Percentiles rank a stretch among this genome's conserved stretches.
Conservation (phyloP, 2,113 vertebrate genomes). For the Calidris pugnax region DNA sequence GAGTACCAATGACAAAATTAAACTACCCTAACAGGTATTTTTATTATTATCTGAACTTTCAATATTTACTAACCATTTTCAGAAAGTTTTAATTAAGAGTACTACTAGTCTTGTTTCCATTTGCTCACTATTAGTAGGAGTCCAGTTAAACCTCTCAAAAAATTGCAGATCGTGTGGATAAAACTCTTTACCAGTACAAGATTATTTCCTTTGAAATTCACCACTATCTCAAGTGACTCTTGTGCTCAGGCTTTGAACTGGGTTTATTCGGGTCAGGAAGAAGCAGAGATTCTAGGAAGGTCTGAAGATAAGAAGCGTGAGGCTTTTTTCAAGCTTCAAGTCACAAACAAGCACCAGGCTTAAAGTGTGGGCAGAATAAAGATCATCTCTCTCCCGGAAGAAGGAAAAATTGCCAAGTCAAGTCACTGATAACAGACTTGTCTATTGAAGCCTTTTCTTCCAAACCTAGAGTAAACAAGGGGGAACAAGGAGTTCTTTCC, state of each 20-base stretch:
- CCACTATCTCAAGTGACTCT: neutral
- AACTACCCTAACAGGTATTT: neutral
- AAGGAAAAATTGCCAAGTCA: neutral
- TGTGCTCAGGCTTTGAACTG: neutral
- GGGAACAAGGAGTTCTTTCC: neutral
- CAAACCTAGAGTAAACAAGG: neutral
- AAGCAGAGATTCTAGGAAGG: neutral
- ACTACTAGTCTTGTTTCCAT: neutral
- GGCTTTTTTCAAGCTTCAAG: neutral
- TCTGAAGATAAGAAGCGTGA: neutral
- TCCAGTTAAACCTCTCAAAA: neutral
- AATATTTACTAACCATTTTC: neutral
- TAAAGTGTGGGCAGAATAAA: neutral
- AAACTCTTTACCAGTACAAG: neutral
- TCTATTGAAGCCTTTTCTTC: neutral
- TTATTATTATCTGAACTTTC: neutral
- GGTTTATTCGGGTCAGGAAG: neutral
- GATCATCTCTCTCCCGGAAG: neutral
- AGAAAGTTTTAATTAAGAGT: neutral
- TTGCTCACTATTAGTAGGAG: neutral
- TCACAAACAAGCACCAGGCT: neutral
- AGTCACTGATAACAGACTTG: neutral
- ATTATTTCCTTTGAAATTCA: neutral
- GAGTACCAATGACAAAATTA: neutral
- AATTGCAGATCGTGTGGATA: neutral